Evolutionary conservation across 2,888 invertebrate species (phyloP).

Genomic region (Orthosia incerta): DNA sequence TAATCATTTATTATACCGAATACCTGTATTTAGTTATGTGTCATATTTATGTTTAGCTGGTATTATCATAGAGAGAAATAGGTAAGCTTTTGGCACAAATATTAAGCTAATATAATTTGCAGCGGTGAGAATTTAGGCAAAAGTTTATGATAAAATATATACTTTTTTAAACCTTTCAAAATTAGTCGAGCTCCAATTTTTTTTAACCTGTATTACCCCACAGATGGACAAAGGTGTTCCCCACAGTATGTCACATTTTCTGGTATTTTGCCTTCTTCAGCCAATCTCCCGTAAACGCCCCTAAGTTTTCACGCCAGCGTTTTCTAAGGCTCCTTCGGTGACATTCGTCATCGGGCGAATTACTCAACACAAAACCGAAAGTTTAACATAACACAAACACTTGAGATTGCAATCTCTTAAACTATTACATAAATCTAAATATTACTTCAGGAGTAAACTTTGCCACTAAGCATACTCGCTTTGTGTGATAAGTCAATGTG

Average conservation of each 20-base stretch:
- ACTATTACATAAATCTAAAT: constrained; percentile 45
- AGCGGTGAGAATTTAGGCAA: constrained; percentile 8
- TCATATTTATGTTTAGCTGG: constrained; percentile 6
- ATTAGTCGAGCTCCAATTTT: neutral
- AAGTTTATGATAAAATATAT: neutral
- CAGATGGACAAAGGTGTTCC: too few species aligned
- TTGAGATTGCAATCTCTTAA: constrained; percentile 31
- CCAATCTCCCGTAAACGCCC: too few species aligned
- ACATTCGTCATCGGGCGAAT: neutral
- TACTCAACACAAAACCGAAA: neutral
- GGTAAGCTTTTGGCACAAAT: neutral
- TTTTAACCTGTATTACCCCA: too few species aligned
- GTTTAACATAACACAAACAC: constrained; percentile 23
- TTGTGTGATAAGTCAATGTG: constrained; percentile 53
- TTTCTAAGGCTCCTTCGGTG: too few species aligned
- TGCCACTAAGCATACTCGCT: constrained; percentile 37
- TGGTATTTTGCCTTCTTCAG: too few species aligned
- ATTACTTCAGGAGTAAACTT: constrained; percentile 48
- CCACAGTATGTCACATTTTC: too few species aligned
- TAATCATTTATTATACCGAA: constrained; percentile 39
- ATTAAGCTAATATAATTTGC: constrained; percentile 3
- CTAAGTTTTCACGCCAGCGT: too few species aligned
- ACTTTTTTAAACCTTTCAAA: neutral
- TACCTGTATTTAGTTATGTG: neutral
- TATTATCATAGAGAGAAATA: neutral